Percentiles rank a stretch among this genome's conserved stretches.
phyloP scores from a whole-genome alignment of 2,797 vertebrate species.

The Varecia variegata region DNA sequence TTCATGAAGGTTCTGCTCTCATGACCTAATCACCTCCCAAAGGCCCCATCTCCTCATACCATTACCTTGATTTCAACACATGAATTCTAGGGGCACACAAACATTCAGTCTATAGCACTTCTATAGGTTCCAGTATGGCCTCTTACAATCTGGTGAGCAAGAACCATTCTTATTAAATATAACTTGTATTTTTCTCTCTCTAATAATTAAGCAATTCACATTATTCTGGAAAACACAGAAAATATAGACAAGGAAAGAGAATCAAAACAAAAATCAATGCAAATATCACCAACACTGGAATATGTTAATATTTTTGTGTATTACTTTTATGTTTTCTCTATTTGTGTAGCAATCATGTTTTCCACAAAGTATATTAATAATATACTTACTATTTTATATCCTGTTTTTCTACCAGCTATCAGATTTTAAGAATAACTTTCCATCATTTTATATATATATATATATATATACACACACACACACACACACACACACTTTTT shows the following conservation, averaged over 20 bases:
- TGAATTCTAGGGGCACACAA: not conserved
- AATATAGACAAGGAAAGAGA: not conserved
- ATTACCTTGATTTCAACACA: not conserved
- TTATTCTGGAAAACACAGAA: not conserved
- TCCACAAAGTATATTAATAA: not conserved
- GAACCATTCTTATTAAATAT: not conserved
- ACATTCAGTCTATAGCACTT: not conserved
- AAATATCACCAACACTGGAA: not conserved
- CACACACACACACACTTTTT: too few relatives aligned
- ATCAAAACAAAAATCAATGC: not conserved
- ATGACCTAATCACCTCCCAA: not conserved
- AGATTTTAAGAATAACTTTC: not conserved
- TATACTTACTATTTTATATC: not conserved
- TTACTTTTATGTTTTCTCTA: not conserved
- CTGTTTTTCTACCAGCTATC: not conserved
- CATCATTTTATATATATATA: not conserved
- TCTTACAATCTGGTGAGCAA: not conserved
- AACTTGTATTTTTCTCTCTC: not conserved
- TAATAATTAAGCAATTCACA: not conserved
- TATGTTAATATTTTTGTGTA: not conserved
- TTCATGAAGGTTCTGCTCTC: not conserved
- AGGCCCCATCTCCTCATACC: not conserved
- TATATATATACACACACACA: too few relatives aligned
- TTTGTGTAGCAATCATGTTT: not conserved
- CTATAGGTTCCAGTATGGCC: not conserved